Conservation (phyloP, 2,797 vertebrate genomes). For the Microctenopoma lineatum region DNA sequence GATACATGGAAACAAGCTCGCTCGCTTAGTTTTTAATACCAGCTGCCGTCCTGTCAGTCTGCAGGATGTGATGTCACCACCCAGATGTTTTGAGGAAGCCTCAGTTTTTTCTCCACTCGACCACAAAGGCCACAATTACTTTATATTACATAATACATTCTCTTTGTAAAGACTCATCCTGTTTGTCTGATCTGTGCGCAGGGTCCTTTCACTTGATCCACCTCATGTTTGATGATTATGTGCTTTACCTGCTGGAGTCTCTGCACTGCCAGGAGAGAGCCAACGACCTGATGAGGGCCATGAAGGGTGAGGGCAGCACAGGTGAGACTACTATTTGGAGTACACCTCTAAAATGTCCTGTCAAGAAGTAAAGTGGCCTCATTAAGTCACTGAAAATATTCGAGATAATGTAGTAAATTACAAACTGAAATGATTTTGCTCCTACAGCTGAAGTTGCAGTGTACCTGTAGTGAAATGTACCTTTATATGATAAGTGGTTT, state of each 20-base stretch:
- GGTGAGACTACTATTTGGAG: slow-evolving; percentile 81
- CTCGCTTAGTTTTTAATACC: slow-evolving; percentile 47
- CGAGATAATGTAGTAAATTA: neutral
- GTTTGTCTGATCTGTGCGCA: slow-evolving; percentile 67
- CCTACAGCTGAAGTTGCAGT: neutral
- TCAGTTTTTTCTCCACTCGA: slow-evolving; percentile 1
- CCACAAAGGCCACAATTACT: neutral
- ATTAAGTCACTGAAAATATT: neutral
- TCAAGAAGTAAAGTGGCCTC: neutral
- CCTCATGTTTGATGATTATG: slow-evolving; percentile 99
- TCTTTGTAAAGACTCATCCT: neutral
- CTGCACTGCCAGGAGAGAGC: slow-evolving; percentile 97
- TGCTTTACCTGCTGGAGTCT: slow-evolving; percentile 97
- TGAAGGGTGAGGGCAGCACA: slow-evolving; percentile 92
- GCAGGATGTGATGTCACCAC: slow-evolving; percentile 68
- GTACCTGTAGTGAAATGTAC: neutral
- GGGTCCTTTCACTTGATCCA: slow-evolving; percentile 99
- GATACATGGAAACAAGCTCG: slow-evolving; percentile 52
- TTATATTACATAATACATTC: neutral
- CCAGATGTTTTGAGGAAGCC: slow-evolving; percentile 24
- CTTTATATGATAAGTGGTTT: neutral
- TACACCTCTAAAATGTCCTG: neutral
- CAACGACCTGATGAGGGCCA: slow-evolving; percentile 95
- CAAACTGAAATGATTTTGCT: neutral
- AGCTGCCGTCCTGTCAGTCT: slow-evolving; percentile 36